phyloP scores from a whole-genome alignment of 2,113 vertebrate genomes.

The Eira barbara region DNA sequence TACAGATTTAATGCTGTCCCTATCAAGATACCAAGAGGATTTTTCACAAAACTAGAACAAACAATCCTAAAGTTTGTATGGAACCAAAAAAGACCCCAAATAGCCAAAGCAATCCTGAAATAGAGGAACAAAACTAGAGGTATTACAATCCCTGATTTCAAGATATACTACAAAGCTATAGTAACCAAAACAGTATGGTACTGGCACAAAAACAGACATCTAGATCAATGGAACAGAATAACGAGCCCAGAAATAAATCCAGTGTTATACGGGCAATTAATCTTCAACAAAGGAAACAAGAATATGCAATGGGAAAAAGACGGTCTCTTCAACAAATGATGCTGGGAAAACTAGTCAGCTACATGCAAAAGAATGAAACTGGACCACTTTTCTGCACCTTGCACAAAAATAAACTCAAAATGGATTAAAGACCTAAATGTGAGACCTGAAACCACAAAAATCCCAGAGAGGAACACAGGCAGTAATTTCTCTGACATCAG shows the following conservation, averaged over 20 bases:
- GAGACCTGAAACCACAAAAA: neutral
- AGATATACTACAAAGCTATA: neutral
- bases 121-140: neutral
- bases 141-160: neutral
- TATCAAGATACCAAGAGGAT: neutral
- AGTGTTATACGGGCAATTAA: neutral
- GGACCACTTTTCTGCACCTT: neutral
- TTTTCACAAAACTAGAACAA: neutral
- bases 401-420: neutral
- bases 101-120: neutral
- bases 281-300: neutral
- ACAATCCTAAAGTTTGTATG: neutral
- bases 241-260: neutral
- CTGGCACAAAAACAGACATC: neutral
- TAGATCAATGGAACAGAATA: neutral
- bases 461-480: neutral
- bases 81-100: neutral
- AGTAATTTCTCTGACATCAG: neutral
- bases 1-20: neutral
- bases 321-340: neutral
- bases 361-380: neutral
- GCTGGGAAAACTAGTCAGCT: neutral
- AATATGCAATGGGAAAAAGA: neutral
- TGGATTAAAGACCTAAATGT: neutral
- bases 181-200: neutral